Conservation (phyloP, 2,888 invertebrate species). For the Criorhina ranunculi region DNA sequence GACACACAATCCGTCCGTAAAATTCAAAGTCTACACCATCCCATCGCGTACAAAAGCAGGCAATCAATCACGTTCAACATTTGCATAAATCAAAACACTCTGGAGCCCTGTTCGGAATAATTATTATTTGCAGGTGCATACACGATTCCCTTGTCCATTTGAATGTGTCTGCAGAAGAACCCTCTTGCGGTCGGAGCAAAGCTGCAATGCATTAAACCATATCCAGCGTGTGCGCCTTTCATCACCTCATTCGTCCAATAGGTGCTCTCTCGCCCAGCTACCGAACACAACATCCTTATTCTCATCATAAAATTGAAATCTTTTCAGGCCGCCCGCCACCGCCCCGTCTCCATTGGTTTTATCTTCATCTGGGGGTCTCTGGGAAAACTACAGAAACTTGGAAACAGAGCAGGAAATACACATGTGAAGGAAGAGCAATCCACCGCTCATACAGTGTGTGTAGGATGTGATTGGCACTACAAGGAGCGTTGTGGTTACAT, state of each 20-base stretch:
- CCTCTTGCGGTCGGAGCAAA: constrained; percentile 36
- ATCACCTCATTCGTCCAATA: constrained; percentile 73
- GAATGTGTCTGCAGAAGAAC: constrained; percentile 38
- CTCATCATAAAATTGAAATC: constrained; percentile 75
- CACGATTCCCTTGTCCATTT: constrained; percentile 36
- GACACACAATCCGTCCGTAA: constrained; percentile 39
- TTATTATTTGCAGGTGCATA: constrained; percentile 76
- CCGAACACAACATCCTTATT: constrained; percentile 72
- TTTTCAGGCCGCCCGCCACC: constrained; percentile 18
- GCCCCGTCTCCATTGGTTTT: constrained; percentile 16
- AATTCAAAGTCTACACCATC: constrained; percentile 18
- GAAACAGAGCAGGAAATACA: constrained; percentile 67
- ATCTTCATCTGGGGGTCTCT: constrained; percentile 31
- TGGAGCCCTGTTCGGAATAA: constrained; percentile 67
- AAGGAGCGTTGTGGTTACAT: constrained; percentile 51
- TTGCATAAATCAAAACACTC: constrained; percentile 77
- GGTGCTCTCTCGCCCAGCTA: constrained; percentile 66
- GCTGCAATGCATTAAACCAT: constrained; percentile 54
- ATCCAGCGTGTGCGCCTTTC: constrained; percentile 69
- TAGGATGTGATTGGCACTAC: constrained; percentile 77
- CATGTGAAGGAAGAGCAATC: constrained; percentile 36
- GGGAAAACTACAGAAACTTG: constrained; percentile 21
- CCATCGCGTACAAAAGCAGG: constrained; percentile 27
- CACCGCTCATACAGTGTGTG: constrained; percentile 41
- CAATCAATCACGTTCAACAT: constrained; percentile 73